These are phyloP conservation scores for Cryptocephalus primarius DNA, from an alignment of 2,888 invertebrate genomes.

Conservation along the genomic window DNA sequence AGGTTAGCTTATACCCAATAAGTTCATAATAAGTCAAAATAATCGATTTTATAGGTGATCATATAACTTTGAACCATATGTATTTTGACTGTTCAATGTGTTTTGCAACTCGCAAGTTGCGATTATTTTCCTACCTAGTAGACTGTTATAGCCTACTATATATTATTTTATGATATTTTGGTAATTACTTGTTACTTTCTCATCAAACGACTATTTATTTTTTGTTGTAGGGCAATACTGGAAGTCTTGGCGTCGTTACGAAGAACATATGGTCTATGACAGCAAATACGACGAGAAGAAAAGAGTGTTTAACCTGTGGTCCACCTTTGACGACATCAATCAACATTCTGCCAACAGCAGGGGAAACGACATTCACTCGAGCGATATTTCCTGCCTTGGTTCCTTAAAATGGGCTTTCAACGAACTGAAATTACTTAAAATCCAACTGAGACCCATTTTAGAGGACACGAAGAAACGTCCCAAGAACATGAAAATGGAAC, in stretches of 20 bases:
- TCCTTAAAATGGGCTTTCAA: constrained; percentile 42
- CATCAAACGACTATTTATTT: not conserved
- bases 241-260: constrained; percentile 29
- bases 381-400: constrained; percentile 38
- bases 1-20: too few relatives aligned
- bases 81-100: too few relatives aligned
- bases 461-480: constrained; percentile 15
- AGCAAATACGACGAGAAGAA: constrained; percentile 20
- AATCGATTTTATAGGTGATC: too few relatives aligned
- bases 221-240: constrained; percentile 23
- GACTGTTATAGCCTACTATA: too few relatives aligned
- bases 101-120: too few relatives aligned
- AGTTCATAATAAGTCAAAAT: too few relatives aligned
- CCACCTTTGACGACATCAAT: constrained; percentile 15
- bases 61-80: too few relatives aligned
- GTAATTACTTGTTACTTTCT: too few relatives aligned
- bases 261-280: constrained; percentile 30
- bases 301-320: constrained; percentile 20
- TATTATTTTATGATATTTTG: too few relatives aligned
- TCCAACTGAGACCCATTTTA: constrained; percentile 35
- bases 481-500: constrained; percentile 31
- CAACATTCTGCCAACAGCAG: constrained; percentile 19
- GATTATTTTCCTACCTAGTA: too few relatives aligned
- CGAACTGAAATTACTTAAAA: constrained; percentile 43
- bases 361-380: constrained; percentile 21